Conservation (phyloP, 2,888 invertebrate species). For the Aleiodes alternator region DNA sequence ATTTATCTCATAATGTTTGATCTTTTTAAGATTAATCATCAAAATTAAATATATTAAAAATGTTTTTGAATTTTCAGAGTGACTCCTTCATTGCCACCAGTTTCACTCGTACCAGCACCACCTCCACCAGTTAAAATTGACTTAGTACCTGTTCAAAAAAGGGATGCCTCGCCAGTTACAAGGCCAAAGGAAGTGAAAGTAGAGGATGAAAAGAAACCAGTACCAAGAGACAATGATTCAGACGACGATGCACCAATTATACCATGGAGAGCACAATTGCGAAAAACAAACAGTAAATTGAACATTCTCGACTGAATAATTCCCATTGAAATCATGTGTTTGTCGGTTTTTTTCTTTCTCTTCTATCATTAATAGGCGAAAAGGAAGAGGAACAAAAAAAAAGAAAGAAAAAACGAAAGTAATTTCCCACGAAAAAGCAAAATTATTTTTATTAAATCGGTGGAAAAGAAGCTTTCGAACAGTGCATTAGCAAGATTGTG, state of each 20-base stretch:
- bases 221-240: slow-evolving; percentile 73
- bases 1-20: no score
- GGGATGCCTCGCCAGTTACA: slow-evolving; percentile 61
- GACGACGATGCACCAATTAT: slow-evolving; percentile 85
- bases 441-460: slow-evolving; percentile 11
- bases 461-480: neutral
- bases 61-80: neutral
- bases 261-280: slow-evolving; percentile 91
- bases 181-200: slow-evolving; percentile 60
- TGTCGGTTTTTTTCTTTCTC: neutral
- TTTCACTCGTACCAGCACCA: slow-evolving; percentile 41
- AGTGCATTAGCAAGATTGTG: slow-evolving; percentile 20
- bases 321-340: slow-evolving; percentile 7
- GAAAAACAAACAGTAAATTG: slow-evolving; percentile 93
- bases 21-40: neutral
- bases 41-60: slow-evolving; percentile 11
- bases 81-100: slow-evolving; percentile 44
- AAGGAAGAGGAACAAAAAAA: neutral
- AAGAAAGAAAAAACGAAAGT: slow-evolving; percentile 1
- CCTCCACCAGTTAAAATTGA: slow-evolving; percentile 58
- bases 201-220: slow-evolving; percentile 57
- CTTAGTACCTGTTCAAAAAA: slow-evolving; percentile 56
- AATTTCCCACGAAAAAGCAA: neutral
- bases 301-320: slow-evolving; percentile 83
- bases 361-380: slow-evolving; percentile 7